These are phyloP conservation scores for Mechanitis messenoides DNA, from an alignment of 2,888 invertebrate species.

Conservation along the genomic window DNA sequence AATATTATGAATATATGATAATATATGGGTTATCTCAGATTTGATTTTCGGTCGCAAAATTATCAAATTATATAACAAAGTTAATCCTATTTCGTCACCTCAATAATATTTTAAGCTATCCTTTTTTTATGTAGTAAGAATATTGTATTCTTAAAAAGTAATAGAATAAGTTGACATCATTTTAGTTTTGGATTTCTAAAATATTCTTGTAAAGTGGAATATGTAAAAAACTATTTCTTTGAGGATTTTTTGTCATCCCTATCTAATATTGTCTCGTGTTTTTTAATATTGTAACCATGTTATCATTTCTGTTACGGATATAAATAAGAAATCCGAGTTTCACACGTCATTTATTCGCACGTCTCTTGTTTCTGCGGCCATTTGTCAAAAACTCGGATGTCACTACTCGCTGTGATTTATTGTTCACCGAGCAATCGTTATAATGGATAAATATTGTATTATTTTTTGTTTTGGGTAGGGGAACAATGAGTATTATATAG, in stretches of 20 bases:
- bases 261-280: neutral
- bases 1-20: no score
- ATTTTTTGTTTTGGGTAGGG: constrained; percentile 45
- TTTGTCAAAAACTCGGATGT: constrained; percentile 74
- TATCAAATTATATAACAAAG: no score
- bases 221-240: neutral
- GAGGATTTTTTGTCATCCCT: neutral
- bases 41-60: no score
- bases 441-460: constrained; percentile 74
- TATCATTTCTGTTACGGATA: constrained; percentile 22
- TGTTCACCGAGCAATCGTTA: constrained; percentile 59
- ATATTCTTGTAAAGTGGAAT: no score
- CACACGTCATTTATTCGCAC: constrained; percentile 63
- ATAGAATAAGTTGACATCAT: no score
- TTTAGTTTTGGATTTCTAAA: no score
- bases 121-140: no score
- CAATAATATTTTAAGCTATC: no score
- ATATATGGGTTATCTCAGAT: no score
- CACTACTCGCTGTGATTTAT: constrained; percentile 67
- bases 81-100: no score
- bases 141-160: no score
- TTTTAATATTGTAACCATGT: constrained; percentile 8
- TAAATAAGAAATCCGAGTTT: constrained; percentile 41
- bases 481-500: constrained; percentile 35
- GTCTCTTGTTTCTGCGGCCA: constrained; percentile 64